Percentiles rank a stretch among this genome's conserved stretches.
Evolutionary conservation across 2,888 invertebrate genomes (phyloP).

Genomic region (Epiblema foenella): DNA sequence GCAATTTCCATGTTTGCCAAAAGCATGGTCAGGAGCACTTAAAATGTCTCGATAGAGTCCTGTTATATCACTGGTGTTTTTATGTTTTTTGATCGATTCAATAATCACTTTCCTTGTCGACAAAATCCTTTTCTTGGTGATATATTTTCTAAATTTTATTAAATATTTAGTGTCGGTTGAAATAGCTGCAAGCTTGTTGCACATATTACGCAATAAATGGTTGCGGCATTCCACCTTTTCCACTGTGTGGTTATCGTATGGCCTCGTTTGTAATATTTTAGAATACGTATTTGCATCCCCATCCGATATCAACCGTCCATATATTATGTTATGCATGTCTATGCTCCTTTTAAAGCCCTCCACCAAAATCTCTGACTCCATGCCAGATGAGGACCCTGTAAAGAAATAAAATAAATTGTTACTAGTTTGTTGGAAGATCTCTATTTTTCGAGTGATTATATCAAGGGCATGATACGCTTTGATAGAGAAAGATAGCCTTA

Average conservation of each 20-base stretch:
- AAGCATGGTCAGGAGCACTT: conserved; percentile 6
- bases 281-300: background rate
- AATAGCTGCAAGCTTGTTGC: background rate
- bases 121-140: background rate
- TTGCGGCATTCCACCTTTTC: conserved; percentile 4
- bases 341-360: conserved; percentile 9
- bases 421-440: no score
- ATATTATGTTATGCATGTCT: background rate
- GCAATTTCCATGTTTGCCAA: background rate
- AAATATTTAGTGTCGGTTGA: background rate
- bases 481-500: no score
- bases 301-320: conserved; percentile 6
- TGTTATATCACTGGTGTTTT: background rate
- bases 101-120: background rate
- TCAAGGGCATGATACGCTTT: no score
- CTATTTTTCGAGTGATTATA: no score
- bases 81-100: background rate
- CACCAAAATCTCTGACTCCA: background rate
- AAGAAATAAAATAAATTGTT: no score
- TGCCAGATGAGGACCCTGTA: no score
- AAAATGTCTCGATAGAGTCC: conserved; percentile 2
- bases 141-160: background rate
- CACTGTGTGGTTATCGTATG: background rate
- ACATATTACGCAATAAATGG: conserved; percentile 6
- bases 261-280: background rate